phyloP scores from a whole-genome alignment of 1,140 invertebrate species.

The Battus philenor region DNA sequence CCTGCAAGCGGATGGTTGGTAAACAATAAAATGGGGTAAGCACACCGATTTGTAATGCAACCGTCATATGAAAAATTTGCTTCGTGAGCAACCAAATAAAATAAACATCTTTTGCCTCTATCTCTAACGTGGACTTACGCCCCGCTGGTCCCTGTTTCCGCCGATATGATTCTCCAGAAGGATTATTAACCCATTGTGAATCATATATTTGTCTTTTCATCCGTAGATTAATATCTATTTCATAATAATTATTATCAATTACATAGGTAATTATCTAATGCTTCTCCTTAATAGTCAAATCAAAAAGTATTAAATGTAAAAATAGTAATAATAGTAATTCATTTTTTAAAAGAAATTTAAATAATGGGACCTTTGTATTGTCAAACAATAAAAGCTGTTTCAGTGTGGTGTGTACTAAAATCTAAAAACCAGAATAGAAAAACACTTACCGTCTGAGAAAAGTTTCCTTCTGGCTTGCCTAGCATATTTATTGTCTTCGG shows the following conservation, averaged over 20 bases:
- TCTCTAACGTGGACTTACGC: constrained; percentile 70
- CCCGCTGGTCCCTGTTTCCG: constrained; percentile 70
- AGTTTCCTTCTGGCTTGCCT: constrained; percentile 73
- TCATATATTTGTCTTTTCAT: constrained; percentile 62
- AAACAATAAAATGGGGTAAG: constrained; percentile 51
- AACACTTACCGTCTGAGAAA: constrained; percentile 85
- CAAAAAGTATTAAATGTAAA: neutral
- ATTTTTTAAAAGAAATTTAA: neutral
- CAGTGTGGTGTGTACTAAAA: constrained; percentile 7
- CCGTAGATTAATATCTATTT: constrained; percentile 57
- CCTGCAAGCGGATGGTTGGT: constrained; percentile 58
- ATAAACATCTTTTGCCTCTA: constrained; percentile 27
- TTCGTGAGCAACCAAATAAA: constrained; percentile 20
- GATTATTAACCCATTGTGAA: constrained; percentile 57
- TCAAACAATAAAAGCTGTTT: neutral
- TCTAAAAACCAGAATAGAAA: constrained; percentile 8
- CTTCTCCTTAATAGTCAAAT: neutral
- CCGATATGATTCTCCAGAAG: constrained; percentile 66
- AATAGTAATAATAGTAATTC: constrained; percentile 1
- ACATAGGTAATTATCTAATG: too few relatives aligned
- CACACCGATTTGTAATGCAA: constrained; percentile 60
- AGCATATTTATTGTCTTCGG: constrained; percentile 69
- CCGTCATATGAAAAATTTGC: constrained; percentile 39
- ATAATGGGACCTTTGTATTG: neutral
- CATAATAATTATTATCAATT: constrained; percentile 28